These are phyloP conservation scores for Drosophila ustulata DNA, from an alignment of 2,888 invertebrate genomes.

Conservation along the genomic window DNA sequence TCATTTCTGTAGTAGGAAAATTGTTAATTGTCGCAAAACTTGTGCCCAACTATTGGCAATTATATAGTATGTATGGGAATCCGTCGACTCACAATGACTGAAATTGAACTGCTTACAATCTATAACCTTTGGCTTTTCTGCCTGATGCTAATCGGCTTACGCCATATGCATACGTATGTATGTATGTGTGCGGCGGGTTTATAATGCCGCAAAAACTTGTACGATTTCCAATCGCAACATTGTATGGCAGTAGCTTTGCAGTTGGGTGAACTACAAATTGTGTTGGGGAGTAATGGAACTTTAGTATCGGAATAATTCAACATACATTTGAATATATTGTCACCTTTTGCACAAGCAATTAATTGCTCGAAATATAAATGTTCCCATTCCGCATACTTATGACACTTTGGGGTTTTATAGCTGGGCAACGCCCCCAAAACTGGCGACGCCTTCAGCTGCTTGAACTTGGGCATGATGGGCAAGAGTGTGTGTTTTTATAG, in stretches of 20 bases:
- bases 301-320: no score
- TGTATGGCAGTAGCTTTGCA: background rate
- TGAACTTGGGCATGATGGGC: background rate
- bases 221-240: constrained; percentile 15
- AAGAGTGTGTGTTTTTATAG: background rate
- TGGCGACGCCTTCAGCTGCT: constrained; percentile 8
- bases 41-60: background rate
- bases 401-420: background rate
- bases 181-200: no score
- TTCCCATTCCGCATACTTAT: constrained; percentile 10
- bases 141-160: constrained; percentile 25
- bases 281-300: background rate
- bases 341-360: background rate
- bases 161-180: constrained; percentile 4
- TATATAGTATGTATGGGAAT: constrained; percentile 1
- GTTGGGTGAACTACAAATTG: background rate
- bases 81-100: background rate
- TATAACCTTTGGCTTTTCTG: constrained; percentile 22
- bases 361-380: background rate
- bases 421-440: constrained; percentile 2
- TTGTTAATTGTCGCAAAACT: background rate
- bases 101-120: constrained; percentile 17
- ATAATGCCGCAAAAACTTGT: constrained; percentile 20
- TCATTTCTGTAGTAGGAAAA: no score
- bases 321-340: background rate